Evolutionary conservation across 2,888 invertebrate genomes (phyloP).

Genomic region (Odontocerum albicorne): DNA sequence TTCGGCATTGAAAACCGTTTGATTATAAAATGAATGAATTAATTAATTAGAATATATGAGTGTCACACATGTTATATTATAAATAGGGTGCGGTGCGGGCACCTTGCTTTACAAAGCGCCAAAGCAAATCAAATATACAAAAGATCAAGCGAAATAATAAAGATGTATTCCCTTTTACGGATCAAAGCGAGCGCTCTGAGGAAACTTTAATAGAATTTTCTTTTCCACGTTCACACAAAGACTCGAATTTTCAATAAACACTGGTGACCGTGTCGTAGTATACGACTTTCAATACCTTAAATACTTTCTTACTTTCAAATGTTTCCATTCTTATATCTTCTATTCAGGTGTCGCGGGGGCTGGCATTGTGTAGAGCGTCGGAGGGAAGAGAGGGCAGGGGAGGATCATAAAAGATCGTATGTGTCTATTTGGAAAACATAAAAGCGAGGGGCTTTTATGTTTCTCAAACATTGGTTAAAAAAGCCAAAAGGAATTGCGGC

Average conservation of each 20-base stretch:
- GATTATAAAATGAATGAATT: no score
- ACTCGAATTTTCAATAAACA: slow-evolving; percentile 36
- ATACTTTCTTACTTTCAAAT: slow-evolving; percentile 35
- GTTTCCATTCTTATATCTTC: slow-evolving; percentile 35
- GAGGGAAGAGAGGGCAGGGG: slow-evolving; percentile 19
- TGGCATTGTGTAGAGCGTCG: slow-evolving; percentile 27
- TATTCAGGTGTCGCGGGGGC: slow-evolving; percentile 31
- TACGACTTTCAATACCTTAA: slow-evolving; percentile 35
- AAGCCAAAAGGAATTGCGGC: slow-evolving; percentile 27
- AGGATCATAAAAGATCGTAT: slow-evolving; percentile 36
- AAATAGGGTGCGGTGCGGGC: no score
- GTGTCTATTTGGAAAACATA: slow-evolving; percentile 37
- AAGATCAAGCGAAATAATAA: slow-evolving; percentile 6
- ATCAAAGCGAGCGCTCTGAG: slow-evolving; percentile 22
- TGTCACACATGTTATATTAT: no score
- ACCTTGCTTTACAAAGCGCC: no score
- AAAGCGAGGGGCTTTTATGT: slow-evolving; percentile 35
- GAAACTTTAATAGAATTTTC: slow-evolving; percentile 34
- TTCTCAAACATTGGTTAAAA: slow-evolving; percentile 36
- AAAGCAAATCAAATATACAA: no score
- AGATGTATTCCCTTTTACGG: slow-evolving; percentile 12
- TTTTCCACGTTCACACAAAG: slow-evolving; percentile 31
- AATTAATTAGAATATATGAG: no score
- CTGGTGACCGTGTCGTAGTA: slow-evolving; percentile 27
- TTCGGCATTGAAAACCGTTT: no score